Base-by-base conservation (phyloP, 2,888 invertebrate genomes). In the Thera obeliscata region DNA sequence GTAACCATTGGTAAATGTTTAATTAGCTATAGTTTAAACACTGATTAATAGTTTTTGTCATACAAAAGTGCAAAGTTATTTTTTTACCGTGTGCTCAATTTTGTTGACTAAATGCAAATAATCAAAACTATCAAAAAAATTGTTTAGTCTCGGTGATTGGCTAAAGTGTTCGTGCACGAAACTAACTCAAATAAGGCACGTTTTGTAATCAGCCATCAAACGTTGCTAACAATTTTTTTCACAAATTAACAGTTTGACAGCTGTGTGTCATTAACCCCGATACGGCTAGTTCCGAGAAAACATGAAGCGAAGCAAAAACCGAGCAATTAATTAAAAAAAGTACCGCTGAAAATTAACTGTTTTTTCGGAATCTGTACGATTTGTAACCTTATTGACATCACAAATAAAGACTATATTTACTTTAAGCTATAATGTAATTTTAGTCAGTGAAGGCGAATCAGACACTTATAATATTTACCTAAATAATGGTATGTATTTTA, bases 271-370 rank as follows among this genome's bases (percentile, higher is more conserved):
- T 87, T 86, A 85, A 81, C 87, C 87, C 68, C 80, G 79, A 81
- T 84, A 85, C 83, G 80, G 81, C 70, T 81, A 74, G 67, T 85
- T 83, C 86, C 76, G 76, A 79, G 86, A 86, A 87, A 86, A 86
- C 85, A 82, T 82, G 82, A 83, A 81, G 79, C 83, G 80, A 74
- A 80, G 82, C 84, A 87, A 89, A 86, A 86, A 85, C 73, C 84
- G 79, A 76, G 78, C 86, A 89, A 89, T 87, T 89, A 89, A 87
- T 88, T 88, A 80, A 84, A 87, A 87, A 88, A 87, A 80, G 68
- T 84, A 81, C 79, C 80, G 80, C 81, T 84, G 76, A 78, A 80
- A 78, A 74, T 70, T 70, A 55, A 72, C 73, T 71, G 72, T 58
- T 64, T 56, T 60, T 60, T 6, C 3, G 56, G 4, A 12, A 54